Conservation (phyloP, 2,797 vertebrate genomes). For the Pampus argenteus region DNA sequence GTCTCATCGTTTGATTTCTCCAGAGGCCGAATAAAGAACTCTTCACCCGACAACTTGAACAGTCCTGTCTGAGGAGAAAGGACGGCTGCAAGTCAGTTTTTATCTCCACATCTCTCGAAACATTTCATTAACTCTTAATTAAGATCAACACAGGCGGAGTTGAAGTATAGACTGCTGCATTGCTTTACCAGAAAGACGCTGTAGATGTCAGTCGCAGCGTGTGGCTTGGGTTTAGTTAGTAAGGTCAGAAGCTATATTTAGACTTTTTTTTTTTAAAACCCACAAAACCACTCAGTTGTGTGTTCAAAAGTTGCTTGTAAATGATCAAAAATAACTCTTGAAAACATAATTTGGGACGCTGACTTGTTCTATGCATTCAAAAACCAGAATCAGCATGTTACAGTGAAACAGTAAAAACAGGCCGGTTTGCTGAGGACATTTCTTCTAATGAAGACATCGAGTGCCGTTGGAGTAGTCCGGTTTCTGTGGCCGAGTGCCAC, state of each 20-base stretch:
- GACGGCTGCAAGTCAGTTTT: neutral
- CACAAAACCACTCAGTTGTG: too few species aligned
- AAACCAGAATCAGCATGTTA: neutral
- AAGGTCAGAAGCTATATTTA: too few species aligned
- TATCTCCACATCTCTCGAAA: neutral
- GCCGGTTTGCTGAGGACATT: neutral
- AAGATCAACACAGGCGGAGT: neutral
- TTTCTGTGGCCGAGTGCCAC: too few species aligned
- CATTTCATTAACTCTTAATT: neutral
- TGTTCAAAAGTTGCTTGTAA: neutral
- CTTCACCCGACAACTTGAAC: constrained; percentile 89
- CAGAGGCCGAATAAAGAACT: constrained; percentile 95
- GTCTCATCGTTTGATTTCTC: constrained; percentile 44
- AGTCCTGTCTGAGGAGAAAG: constrained; percentile 87
- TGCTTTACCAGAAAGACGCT: too few species aligned
- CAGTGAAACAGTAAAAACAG: neutral
- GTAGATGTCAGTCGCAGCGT: too few species aligned
- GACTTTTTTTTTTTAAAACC: too few species aligned
- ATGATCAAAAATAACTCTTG: neutral
- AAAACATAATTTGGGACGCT: neutral
- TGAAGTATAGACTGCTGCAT: neutral
- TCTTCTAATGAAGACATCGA: too few species aligned
- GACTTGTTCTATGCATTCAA: neutral
- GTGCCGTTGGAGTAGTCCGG: too few species aligned
- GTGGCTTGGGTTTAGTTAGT: too few species aligned